phyloP scores from a whole-genome alignment of 2,113 vertebrate species.

The Paradisaea rubra region DNA sequence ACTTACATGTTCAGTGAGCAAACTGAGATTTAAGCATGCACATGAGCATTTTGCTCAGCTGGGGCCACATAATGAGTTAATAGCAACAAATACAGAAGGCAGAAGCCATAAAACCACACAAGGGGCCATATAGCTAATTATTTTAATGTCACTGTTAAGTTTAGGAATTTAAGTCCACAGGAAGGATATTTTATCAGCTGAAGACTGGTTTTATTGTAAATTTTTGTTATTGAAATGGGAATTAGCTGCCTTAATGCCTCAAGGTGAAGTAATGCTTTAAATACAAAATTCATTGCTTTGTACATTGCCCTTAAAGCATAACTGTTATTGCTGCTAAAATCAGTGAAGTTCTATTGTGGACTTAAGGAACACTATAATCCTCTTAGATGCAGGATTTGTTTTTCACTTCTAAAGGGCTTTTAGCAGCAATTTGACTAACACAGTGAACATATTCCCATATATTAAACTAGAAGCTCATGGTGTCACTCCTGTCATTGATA shows the following conservation, averaged over 20 bases:
- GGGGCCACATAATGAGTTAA: neutral
- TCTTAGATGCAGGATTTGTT: neutral
- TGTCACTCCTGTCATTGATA: neutral
- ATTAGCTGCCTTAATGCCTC: neutral
- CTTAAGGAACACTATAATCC: constrained; percentile 1
- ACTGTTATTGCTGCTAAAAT: neutral
- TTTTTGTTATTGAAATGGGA: constrained; percentile 7
- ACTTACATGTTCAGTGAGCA: neutral
- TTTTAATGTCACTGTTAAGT: neutral
- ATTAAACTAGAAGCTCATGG: neutral
- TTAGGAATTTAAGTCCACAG: neutral
- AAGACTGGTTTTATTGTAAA: neutral
- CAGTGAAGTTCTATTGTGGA: neutral
- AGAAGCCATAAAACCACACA: neutral
- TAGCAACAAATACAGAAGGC: neutral
- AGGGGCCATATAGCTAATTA: neutral
- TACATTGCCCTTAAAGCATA: neutral
- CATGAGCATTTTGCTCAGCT: neutral
- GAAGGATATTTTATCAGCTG: neutral
- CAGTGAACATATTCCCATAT: neutral
- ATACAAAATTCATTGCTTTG: neutral
- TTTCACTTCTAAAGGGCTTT: neutral
- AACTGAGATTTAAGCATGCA: neutral
- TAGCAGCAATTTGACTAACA: neutral
- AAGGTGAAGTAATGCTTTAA: neutral